A percentile compares a stretch with the other conserved stretches of the same genome.
These are phyloP conservation scores for Venturia canescens DNA, from an alignment of 1,140 invertebrate genomes.

Conservation along the genomic window DNA sequence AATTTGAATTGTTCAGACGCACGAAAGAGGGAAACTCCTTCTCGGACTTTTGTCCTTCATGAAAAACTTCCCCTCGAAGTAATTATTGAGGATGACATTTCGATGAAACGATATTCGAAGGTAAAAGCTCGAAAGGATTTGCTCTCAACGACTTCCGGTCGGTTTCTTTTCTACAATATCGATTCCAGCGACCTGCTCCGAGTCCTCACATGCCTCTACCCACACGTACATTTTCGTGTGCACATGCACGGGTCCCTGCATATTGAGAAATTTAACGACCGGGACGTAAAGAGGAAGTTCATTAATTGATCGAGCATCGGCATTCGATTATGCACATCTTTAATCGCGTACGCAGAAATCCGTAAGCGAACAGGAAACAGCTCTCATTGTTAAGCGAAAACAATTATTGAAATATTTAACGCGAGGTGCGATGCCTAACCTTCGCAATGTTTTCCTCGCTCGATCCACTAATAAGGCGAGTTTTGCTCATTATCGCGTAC, in stretches of 20 bases:
- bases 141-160: constrained; percentile 32
- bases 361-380: neutral
- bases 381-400: constrained; percentile 12
- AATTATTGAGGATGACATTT: neutral
- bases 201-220: neutral
- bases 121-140: constrained; percentile 21
- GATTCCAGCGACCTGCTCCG: constrained; percentile 23
- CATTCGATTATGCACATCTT: constrained; percentile 16
- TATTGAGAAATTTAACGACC: neutral
- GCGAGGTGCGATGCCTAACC: constrained; percentile 15
- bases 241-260: neutral
- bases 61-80: neutral
- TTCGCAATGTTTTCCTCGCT: neutral
- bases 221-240: no score
- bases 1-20: no score
- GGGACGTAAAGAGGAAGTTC: neutral
- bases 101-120: neutral
- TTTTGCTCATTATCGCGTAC: constrained; percentile 24
- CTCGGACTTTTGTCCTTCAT: no score
- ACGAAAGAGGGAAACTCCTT: no score
- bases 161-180: neutral
- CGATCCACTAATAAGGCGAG: neutral
- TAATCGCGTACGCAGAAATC: constrained; percentile 14
- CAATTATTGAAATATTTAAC: constrained; percentile 17
- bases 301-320: neutral